Percentiles rank a stretch among this genome's conserved stretches.
Conservation (phyloP, 2,113 vertebrate genomes). For the Azemiops feae region DNA sequence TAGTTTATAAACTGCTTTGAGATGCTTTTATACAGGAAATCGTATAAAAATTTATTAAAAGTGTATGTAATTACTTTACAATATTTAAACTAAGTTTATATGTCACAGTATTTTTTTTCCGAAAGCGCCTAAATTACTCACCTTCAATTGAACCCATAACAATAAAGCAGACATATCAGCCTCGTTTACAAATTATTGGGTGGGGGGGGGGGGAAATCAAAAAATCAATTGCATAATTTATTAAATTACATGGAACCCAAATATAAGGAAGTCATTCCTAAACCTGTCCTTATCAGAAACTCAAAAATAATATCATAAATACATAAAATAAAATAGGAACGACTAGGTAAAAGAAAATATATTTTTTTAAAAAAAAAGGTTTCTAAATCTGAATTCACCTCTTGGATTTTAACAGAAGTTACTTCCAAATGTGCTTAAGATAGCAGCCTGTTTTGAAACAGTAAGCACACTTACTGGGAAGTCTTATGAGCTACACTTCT, state of each 20-base stretch:
- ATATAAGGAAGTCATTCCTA: neutral
- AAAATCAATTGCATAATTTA: neutral
- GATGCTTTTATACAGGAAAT: neutral
- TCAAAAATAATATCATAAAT: neutral
- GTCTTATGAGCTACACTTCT: neutral
- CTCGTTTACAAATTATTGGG: neutral
- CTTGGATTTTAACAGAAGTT: neutral
- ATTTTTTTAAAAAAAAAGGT: neutral
- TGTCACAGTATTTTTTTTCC: neutral
- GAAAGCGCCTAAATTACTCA: neutral
- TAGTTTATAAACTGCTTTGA: neutral
- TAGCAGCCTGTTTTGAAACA: neutral
- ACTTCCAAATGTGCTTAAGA: neutral
- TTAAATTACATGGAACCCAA: neutral
- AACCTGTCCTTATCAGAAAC: neutral
- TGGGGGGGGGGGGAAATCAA: neutral
- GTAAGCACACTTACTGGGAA: neutral
- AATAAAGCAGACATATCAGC: neutral
- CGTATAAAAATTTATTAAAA: neutral
- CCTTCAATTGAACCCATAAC: neutral
- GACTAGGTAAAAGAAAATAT: neutral
- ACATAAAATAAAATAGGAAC: neutral
- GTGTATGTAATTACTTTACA: neutral
- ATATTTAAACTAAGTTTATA: neutral
- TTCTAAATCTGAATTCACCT: neutral